Evolutionary conservation across 30 jellyfish, hydroid and myxozoan species (phyloP), one percentile per base, ranked within the genome.

Genomic region (Clytia hemisphaerica): DNA sequence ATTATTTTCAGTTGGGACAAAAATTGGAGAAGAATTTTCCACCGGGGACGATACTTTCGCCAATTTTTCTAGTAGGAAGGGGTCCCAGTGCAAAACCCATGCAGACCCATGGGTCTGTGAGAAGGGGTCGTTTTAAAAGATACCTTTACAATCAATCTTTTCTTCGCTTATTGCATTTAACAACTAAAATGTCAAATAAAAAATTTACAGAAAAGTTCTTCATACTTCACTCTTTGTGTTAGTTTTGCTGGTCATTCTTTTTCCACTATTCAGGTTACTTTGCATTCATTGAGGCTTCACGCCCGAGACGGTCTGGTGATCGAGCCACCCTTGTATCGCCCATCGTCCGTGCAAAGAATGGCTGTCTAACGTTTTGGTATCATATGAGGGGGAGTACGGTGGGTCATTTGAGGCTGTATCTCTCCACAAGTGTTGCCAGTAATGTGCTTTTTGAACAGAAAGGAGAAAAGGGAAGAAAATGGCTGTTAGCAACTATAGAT

Each of bases 201-300:
- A n/a, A n/a, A n/a, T n/a, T n/a, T n/a, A n/a, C n/a, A n/a, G n/a
- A n/a, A n/a, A n/a, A n/a, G n/a, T n/a, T n/a, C n/a, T n/a, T n/a
- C n/a, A n/a, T n/a, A n/a, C n/a, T n/a, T n/a, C n/a, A n/a, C n/a
- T 42, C 53, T 42, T 42, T 12, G 53, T 9, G n/a, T 12, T 42
- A n/a, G 15, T n/a, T 42, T 42, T 42, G 53, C 53, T 42, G 53
- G 53, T 9, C 53, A 12, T 42, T 42, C 12, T n/a, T 9, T n/a
- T 42, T 42, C n/a, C 12, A 42, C n/a, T 42, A 9, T 16, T 19
- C 45, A 76, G 90, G 86, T 12, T 37, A 32, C 26, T 85, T 85
- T 49, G 96, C 96, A 4, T 85, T 64, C 94, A 85, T 85, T 24
- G 96, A 85, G 59, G 67, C 93, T 3, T 85, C 96, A 28, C 53